Percentiles rank a stretch among this genome's conserved stretches.
These are phyloP conservation scores for Sebastes minor DNA, from an alignment of 2,797 vertebrate species.

Conservation along the genomic window DNA sequence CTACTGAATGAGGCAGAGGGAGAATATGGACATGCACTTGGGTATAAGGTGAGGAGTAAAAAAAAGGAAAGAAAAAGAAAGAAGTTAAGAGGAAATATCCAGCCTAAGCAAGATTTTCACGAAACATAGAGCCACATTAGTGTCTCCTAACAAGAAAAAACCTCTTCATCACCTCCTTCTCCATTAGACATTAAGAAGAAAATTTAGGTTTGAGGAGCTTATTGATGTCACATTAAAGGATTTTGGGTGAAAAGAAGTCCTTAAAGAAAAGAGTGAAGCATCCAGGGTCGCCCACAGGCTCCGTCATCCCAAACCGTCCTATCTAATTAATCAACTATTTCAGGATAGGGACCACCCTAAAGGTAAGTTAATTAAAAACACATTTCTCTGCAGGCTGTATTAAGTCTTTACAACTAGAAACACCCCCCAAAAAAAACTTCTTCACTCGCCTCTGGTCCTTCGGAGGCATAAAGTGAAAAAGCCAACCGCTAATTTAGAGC, in stretches of 20 bases:
- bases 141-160: background rate
- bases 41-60: background rate
- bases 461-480: slow-evolving; percentile 69
- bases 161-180: background rate
- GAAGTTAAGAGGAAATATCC: background rate
- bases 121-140: background rate
- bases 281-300: slow-evolving; percentile 32
- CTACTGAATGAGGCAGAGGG: background rate
- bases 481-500: slow-evolving; percentile 71
- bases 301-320: slow-evolving; percentile 40
- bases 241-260: slow-evolving; percentile 36
- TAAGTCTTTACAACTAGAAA: slow-evolving; percentile 39
- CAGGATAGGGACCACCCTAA: slow-evolving; percentile 43
- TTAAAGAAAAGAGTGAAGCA: slow-evolving; percentile 36
- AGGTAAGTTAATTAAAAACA: slow-evolving; percentile 69
- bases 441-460: slow-evolving; percentile 48
- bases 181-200: background rate
- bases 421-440: background rate
- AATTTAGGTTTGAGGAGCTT: slow-evolving; percentile 16
- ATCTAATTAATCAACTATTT: slow-evolving; percentile 63
- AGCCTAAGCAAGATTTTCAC: background rate
- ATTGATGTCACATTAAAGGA: slow-evolving; percentile 52
- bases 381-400: slow-evolving; percentile 43
- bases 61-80: background rate
- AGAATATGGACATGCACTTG: background rate